Conservation (phyloP, 2,113 vertebrate genomes). For the Mustelus asterias region DNA sequence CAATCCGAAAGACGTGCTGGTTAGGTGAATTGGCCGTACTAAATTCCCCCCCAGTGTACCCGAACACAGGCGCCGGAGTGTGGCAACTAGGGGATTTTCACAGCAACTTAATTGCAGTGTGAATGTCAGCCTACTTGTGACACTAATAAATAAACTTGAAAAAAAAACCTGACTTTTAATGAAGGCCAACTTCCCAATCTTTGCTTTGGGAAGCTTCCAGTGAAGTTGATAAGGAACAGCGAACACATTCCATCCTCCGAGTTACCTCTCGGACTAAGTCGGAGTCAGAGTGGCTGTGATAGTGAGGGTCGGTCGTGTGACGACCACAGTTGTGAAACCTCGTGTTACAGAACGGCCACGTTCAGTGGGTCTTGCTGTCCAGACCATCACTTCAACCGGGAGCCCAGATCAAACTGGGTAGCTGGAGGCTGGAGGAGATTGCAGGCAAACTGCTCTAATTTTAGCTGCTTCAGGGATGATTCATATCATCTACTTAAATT, state of each 20-base stretch:
- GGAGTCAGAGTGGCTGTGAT: constrained; percentile 41
- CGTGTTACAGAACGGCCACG: constrained; percentile 41
- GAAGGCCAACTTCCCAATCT: neutral
- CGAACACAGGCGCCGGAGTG: too few species aligned
- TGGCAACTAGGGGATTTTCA: too few species aligned
- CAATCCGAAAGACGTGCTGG: too few species aligned
- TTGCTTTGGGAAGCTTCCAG: neutral
- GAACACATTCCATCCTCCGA: neutral
- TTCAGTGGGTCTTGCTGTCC: constrained; percentile 40
- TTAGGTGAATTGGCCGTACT: too few species aligned
- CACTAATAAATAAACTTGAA: too few species aligned
- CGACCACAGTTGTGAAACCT: constrained; percentile 40
- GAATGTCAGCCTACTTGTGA: too few species aligned
- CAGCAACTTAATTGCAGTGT: too few species aligned
- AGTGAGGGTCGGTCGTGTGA: constrained; percentile 36
- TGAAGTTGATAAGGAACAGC: neutral
- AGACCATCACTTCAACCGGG: constrained; percentile 41
- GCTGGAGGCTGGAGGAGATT: neutral
- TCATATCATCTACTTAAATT: neutral
- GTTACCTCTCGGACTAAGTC: constrained; percentile 38
- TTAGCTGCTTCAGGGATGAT: neutral
- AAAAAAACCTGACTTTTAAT: neutral
- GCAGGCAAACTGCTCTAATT: neutral
- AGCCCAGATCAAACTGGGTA: constrained; percentile 41
- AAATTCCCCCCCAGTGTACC: too few species aligned